Base-by-base conservation (phyloP, 2,888 invertebrate genomes). In the Clanis bilineata region DNA sequence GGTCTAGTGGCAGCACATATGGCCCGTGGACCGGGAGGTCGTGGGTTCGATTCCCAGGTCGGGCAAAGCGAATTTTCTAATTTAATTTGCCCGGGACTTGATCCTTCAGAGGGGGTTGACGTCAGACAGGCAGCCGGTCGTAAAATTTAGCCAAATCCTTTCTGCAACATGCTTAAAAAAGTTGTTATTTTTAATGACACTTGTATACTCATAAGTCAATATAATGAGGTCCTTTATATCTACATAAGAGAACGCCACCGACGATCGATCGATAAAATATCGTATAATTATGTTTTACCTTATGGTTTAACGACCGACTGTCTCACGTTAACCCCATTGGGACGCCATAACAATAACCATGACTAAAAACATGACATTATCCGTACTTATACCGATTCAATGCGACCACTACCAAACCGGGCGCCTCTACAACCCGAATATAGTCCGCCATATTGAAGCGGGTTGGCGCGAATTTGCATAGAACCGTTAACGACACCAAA, bases 401-500 rank as follows among this genome's bases (percentile, higher is more conserved):
- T 32, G 51, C 18, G 51, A 51, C 28, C 18, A 32, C 18, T 32
- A 28, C 28, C 32, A 18, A 32, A 28, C 28, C 10, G 15, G 12
- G 25, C 21, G n/a, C 45, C n/a, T 32, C 28, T 51, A 6, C 51
- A 32, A 32, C 67, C 70, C 66, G 67, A 64, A 71, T 70, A 44
- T 10, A 44, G 44, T 36, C 44, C 44, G 44, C 44, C 44, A 23
- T 44, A 23, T 32, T 32, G 10, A 10, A 32, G 10, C 28, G 32
- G 10, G 18, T 51, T 7, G 28, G 32, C 28, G 51, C 32, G 65
- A 69, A 72, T 74, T 72, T 66, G 64, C 73, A 69, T 67, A 66
- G 60, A 56, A 71, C 77, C 74, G 77, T 77, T 77, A 75, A 67
- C 71, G 61, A 67, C 66, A 68, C 66, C 67, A 71, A 76, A 76